Evolutionary conservation across 2,888 invertebrate genomes (phyloP).

Genomic region (Patella caerulea): DNA sequence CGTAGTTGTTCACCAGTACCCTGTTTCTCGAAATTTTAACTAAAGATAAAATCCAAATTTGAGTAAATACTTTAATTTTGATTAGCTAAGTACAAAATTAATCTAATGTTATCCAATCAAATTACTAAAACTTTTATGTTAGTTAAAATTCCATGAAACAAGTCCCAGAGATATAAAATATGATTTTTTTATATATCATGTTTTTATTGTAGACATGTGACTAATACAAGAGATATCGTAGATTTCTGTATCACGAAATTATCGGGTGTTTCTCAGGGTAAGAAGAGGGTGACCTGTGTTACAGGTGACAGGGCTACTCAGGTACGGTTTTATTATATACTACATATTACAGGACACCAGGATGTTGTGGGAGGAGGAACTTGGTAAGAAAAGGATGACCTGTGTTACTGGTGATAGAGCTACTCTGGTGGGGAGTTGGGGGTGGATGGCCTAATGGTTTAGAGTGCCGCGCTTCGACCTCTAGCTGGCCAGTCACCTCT

Average conservation of each 20-base stretch:
- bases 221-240: slow-evolving; percentile 58
- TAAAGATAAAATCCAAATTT: no score
- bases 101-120: no score
- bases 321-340: slow-evolving; percentile 30
- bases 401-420: slow-evolving; percentile 62
- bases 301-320: slow-evolving; percentile 55
- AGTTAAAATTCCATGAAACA: no score
- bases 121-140: no score
- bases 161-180: neutral
- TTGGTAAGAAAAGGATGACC: slow-evolving; percentile 59
- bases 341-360: no score
- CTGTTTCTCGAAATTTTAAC: neutral
- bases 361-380: neutral
- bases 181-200: neutral
- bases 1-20: no score
- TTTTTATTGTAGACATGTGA: slow-evolving; percentile 60
- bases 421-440: slow-evolving; percentile 5
- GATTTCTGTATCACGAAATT: slow-evolving; percentile 62
- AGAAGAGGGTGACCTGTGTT: slow-evolving; percentile 60
- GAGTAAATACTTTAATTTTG: no score
- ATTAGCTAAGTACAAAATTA: no score
- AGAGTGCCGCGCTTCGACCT: no score
- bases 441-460: neutral
- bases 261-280: slow-evolving; percentile 56
- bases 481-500: no score